These are phyloP conservation scores for Mallotus villosus DNA, from an alignment of 2,797 vertebrate genomes.

Conservation along the genomic window DNA sequence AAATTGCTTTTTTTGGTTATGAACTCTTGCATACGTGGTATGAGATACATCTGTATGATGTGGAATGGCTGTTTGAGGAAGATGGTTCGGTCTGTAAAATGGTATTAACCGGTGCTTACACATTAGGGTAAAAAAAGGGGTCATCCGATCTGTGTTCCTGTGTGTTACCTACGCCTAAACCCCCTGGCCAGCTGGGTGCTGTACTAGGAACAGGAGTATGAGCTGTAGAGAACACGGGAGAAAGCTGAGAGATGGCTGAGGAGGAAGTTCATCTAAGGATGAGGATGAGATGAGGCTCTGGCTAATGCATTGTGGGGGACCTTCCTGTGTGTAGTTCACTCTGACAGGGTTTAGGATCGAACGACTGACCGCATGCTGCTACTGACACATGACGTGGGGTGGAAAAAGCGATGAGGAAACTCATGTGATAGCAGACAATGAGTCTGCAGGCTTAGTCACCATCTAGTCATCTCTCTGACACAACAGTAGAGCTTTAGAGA, in stretches of 20 bases:
- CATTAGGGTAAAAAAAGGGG: constrained; percentile 7
- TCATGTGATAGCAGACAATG: not conserved
- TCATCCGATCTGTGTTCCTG: constrained; percentile 33
- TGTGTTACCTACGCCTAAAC: constrained; percentile 13
- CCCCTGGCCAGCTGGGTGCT: constrained; percentile 28
- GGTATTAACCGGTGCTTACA: constrained; percentile 48
- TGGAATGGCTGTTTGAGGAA: too few species aligned
- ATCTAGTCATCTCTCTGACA: not conserved
- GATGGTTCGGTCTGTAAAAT: constrained; percentile 19
- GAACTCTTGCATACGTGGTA: too few species aligned
- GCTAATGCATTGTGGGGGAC: not conserved
- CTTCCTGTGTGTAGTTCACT: constrained; percentile 21
- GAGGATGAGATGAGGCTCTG: constrained; percentile 33
- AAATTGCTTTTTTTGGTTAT: too few species aligned
- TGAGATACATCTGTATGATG: too few species aligned
- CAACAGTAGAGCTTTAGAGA: too few species aligned
- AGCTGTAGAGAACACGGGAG: constrained; percentile 5
- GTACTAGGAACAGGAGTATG: constrained; percentile 5
- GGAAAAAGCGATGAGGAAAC: constrained; percentile 5
- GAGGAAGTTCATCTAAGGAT: constrained; percentile 37
- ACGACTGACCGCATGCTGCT: constrained; percentile 14
- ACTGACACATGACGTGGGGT: constrained; percentile 6
- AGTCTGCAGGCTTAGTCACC: not conserved
- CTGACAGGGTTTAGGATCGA: constrained; percentile 14
- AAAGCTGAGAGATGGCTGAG: constrained; percentile 17